These are phyloP conservation scores for Drymodes brunneopygia DNA, from an alignment of 2,113 vertebrate genomes.

Conservation along the genomic window DNA sequence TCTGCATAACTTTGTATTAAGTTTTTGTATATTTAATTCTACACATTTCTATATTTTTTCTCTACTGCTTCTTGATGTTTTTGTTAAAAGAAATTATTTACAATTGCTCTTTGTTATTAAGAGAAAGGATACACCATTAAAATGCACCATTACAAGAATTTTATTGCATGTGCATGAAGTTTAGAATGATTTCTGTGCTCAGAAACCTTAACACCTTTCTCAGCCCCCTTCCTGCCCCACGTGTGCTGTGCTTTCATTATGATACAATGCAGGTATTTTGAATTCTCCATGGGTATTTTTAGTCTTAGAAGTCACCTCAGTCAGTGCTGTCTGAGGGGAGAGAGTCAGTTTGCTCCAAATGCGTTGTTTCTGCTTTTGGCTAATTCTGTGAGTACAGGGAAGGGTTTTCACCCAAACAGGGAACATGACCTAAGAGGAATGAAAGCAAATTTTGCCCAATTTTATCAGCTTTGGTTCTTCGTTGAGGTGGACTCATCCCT, in stretches of 20 bases:
- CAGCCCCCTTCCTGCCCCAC: not conserved
- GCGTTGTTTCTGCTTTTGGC: not conserved
- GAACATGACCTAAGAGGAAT: not conserved
- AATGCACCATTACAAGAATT: not conserved
- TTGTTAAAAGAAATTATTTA: not conserved
- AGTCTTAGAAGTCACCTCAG: not conserved
- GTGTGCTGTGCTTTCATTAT: not conserved
- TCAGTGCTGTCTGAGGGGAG: not conserved
- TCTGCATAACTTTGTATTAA: not conserved
- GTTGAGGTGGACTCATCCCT: not conserved
- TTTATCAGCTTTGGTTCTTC: not conserved
- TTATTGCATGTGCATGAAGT: not conserved
- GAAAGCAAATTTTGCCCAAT: not conserved
- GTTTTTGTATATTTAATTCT: not conserved
- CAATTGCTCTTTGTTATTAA: not conserved
- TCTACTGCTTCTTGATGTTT: not conserved
- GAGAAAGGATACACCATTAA: not conserved
- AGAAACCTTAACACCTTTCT: not conserved
- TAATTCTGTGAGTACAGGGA: not conserved
- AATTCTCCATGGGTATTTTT: not conserved
- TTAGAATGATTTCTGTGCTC: not conserved
- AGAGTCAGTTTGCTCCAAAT: not conserved
- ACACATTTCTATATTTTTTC: not conserved
- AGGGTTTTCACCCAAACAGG: not conserved
- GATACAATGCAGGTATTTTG: fast-evolving